phyloP scores from a whole-genome alignment of 2,888 invertebrate species.

The Hipparchia semele region DNA sequence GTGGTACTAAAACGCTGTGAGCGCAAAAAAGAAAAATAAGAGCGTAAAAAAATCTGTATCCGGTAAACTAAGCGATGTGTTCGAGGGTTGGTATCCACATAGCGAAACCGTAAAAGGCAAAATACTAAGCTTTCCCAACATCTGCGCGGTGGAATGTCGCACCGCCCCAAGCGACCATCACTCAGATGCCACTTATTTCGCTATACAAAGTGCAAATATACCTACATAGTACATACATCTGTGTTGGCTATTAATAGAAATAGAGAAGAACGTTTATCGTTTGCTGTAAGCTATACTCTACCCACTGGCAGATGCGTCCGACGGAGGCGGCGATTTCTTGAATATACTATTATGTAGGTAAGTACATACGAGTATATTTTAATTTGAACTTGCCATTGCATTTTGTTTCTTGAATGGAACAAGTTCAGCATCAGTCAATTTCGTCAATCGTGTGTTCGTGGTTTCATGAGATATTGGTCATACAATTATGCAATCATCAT shows the following conservation, averaged over 20 bases:
- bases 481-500: too few species aligned
- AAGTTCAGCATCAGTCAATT: too few species aligned
- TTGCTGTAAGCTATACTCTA: conserved; percentile 12
- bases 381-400: neutral
- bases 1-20: neutral
- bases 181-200: conserved; percentile 25
- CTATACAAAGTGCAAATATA: conserved; percentile 17
- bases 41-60: neutral
- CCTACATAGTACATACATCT: conserved; percentile 4
- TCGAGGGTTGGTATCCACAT: conserved; percentile 6
- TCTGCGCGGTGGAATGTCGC: conserved; percentile 37
- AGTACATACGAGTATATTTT: neutral
- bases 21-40: too few species aligned
- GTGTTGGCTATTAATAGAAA: conserved; percentile 17
- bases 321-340: conserved; percentile 13
- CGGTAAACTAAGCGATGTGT: neutral
- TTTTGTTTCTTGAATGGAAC: neutral
- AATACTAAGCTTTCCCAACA: conserved; percentile 24
- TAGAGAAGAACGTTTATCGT: conserved; percentile 20
- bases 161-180: conserved; percentile 34
- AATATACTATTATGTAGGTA: neutral
- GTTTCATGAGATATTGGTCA: too few species aligned
- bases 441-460: too few species aligned
- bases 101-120: conserved; percentile 21
- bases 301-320: conserved; percentile 4